phyloP scores from a whole-genome alignment of 2,113 vertebrate species.

The Isichthys henryi region DNA sequence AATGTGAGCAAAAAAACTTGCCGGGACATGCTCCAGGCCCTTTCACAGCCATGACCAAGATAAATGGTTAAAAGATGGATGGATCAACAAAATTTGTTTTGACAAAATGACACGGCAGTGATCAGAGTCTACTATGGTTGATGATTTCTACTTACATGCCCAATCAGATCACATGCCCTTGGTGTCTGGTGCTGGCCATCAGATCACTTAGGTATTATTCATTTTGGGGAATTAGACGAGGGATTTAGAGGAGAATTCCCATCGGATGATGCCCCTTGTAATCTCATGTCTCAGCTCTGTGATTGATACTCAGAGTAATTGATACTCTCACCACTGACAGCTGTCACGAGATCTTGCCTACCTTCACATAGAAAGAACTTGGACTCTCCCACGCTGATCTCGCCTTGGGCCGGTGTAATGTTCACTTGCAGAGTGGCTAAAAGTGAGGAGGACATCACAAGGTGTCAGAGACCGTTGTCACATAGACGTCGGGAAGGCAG shows the following conservation, averaged over 20 bases:
- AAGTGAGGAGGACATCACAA: conserved; percentile 22
- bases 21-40: neutral
- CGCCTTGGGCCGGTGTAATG: conserved; percentile 85
- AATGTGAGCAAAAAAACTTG: neutral
- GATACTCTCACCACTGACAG: neutral
- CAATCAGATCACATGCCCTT: neutral
- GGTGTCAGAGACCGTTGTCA: neutral
- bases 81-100: neutral
- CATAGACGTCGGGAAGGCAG: neutral
- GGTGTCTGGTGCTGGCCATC: neutral
- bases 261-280: neutral
- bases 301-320: neutral
- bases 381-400: conserved; percentile 95
- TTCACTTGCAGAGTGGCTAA: conserved; percentile 86
- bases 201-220: neutral
- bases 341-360: conserved; percentile 40
- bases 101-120: neutral
- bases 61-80: neutral
- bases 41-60: neutral
- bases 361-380: conserved; percentile 98
- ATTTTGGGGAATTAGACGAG: neutral
- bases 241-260: neutral
- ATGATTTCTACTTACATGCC: neutral
- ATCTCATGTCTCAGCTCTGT: neutral
- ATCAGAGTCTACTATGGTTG: neutral